These are phyloP conservation scores for Blastomussa wellsi DNA, from an alignment of 92 coral and sea anemone species.

Conservation along the genomic window DNA sequence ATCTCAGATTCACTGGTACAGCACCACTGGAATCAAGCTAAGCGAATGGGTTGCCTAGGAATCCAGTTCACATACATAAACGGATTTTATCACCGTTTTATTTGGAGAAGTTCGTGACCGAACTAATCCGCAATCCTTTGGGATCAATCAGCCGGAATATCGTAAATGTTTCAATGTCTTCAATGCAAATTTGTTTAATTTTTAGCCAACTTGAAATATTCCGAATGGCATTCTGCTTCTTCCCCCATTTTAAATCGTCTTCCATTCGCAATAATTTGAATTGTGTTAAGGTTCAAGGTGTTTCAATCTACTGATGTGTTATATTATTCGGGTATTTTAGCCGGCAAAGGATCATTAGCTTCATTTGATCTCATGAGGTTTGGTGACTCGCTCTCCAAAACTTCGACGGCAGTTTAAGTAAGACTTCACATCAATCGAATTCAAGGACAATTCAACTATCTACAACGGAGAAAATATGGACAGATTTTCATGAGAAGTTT, in stretches of 20 bases:
- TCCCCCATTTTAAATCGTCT: background rate
- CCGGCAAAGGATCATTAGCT: background rate
- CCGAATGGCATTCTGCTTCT: background rate
- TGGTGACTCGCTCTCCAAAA: background rate
- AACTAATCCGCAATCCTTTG: background rate
- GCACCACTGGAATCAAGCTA: constrained; percentile 80
- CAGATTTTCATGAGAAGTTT: background rate
- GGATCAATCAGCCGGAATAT: constrained; percentile 6
- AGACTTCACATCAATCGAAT: background rate
- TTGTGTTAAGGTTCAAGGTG: no score
- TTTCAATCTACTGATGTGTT: background rate
- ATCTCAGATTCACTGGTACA: constrained; percentile 71
- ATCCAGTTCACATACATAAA: constrained; percentile 88
- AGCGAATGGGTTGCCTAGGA: constrained; percentile 86
- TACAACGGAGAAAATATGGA: background rate
- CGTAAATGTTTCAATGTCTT: background rate
- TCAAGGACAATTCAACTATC: background rate
- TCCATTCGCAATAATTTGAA: background rate
- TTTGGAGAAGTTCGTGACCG: constrained; percentile 79
- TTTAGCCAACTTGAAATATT: background rate
- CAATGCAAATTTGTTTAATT: background rate
- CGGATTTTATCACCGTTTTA: constrained; percentile 84
- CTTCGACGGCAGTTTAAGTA: background rate
- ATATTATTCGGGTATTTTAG: background rate
- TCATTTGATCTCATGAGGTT: background rate